Base-by-base conservation (phyloP, 1,140 invertebrate genomes). In the Aphelenchoides avenae region DNA sequence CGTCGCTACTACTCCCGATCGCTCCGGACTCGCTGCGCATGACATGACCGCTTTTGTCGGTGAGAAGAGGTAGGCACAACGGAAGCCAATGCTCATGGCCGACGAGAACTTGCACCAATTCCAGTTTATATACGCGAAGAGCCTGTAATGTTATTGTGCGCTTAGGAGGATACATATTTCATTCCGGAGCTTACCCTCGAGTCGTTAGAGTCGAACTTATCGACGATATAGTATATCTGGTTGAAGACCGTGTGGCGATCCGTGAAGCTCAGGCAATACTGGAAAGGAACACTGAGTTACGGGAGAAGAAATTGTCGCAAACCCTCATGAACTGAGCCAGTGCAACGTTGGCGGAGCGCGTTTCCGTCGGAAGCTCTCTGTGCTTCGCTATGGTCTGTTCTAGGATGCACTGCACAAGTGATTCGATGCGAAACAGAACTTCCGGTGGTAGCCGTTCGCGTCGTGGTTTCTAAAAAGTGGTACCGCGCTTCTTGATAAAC, bases 221-320 rank as follows among this genome's bases (percentile, higher is more conserved):
- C 86, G 70, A 94, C 81, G 72, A 92, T 90, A 42, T 82, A 83
- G 71, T 89, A 88, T 50, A 94, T 87, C 62, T 91, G 78, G 54
- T 85, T 84, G 71, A 94, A 92, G 15, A 93, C 86, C 77, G 89
- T 89, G 24, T 90, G 89, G 61, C 91, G 82, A 79, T 96, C 90
- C 86, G 93, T 90, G 64, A 93, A 85, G 11, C 86, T 90, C 34
- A 94, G 81, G 71, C 88, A 90, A 74, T 85, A 86, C 87, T 90
- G 81, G 52, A 82, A 81, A 47, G 57, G 5, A 41, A 61, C 26
- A n/a, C 9, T 27, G 33, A 26, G 13, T 37, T 15, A 9, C 1
- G 11, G 40, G n/a, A 46, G 27, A 52, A 27, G 20, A 48, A 13
- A 13, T 49, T 57, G 15, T 9, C 13, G 4, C 26, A 44, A 31